A percentile compares a stretch with the other conserved stretches of the same genome.
Evolutionary conservation across 2,797 vertebrate species (phyloP).

Genomic region (Craterocephalus amniculus): DNA sequence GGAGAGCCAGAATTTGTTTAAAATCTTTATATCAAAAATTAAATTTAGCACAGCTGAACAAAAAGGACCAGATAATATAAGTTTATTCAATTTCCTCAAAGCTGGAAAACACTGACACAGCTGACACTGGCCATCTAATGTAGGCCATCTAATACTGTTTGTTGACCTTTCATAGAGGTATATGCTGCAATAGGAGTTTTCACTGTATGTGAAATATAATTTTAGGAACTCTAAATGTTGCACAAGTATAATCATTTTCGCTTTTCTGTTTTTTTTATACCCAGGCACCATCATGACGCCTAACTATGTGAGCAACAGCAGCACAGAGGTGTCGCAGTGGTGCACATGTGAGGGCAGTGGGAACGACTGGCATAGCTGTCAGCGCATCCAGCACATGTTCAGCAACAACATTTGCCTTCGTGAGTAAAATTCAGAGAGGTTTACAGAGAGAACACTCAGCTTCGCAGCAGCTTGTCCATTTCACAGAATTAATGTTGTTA

Average conservation of each 20-base stretch:
- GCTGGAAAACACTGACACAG: conserved; percentile 26
- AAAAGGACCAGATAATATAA: conserved; percentile 23
- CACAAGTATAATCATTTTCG: conserved; percentile 9
- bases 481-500: no score
- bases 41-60: conserved; percentile 27
- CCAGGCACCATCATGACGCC: conserved; percentile 96
- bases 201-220: conserved; percentile 24
- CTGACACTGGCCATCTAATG: conserved; percentile 32
- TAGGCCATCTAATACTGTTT: conserved; percentile 34
- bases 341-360: conserved; percentile 94
- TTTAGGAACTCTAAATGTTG: conserved; percentile 12
- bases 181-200: conserved; percentile 29
- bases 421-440: conserved; percentile 76
- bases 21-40: conserved; percentile 34
- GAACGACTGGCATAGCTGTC: conserved; percentile 92
- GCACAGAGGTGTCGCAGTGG: conserved; percentile 90
- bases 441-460: background rate
- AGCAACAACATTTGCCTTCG: conserved; percentile 91
- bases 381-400: conserved; percentile 89
- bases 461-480: background rate
- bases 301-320: conserved; percentile 94
- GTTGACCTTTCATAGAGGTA: conserved; percentile 8
- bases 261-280: conserved; percentile 12
- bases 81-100: conserved; percentile 41
- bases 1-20: conserved; percentile 26